Conservation (phyloP, 2,797 vertebrate genomes). For the Cirrhinus mrigala region DNA sequence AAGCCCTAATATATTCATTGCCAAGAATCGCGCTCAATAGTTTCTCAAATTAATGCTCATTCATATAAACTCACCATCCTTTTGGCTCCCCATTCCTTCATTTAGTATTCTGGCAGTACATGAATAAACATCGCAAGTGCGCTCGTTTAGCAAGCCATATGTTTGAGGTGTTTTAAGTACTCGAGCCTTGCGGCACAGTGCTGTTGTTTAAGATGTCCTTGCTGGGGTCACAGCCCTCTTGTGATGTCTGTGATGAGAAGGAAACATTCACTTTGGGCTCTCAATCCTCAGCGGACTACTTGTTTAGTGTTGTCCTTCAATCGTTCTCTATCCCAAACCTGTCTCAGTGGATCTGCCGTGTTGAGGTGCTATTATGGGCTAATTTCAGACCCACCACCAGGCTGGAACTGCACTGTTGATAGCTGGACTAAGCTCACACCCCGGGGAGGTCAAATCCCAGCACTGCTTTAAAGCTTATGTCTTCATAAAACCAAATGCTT, state of each 20-base stretch:
- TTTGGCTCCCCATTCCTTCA: slow-evolving; percentile 48
- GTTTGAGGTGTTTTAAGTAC: slow-evolving; percentile 57
- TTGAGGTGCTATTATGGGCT: slow-evolving; percentile 55
- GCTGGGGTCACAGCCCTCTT: slow-evolving; percentile 56
- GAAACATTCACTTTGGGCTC: slow-evolving; percentile 59
- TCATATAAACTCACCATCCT: slow-evolving; percentile 48
- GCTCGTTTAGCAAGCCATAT: slow-evolving; percentile 61
- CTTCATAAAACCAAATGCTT: slow-evolving; percentile 54
- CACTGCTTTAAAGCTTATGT: slow-evolving; percentile 51
- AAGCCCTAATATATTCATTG: neutral
- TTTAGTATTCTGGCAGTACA: slow-evolving; percentile 49
- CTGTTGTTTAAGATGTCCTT: slow-evolving; percentile 62
- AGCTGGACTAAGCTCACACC: slow-evolving; percentile 48
- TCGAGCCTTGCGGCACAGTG: slow-evolving; percentile 46
- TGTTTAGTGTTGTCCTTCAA: slow-evolving; percentile 63
- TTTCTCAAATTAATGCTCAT: slow-evolving; percentile 32
- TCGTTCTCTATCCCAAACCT: slow-evolving; percentile 51
- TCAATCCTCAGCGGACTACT: slow-evolving; percentile 53
- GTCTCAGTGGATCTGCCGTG: slow-evolving; percentile 55
- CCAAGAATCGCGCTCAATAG: neutral
- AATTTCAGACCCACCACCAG: slow-evolving; percentile 55
- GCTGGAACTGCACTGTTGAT: slow-evolving; percentile 59
- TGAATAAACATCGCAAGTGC: slow-evolving; percentile 59
- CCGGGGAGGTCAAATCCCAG: slow-evolving; percentile 57
- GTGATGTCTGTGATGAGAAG: slow-evolving; percentile 56